Evolutionary conservation across 53 echinoderm and acorn worm species (phyloP).

Genomic region (Hippasteria phrygiana): DNA sequence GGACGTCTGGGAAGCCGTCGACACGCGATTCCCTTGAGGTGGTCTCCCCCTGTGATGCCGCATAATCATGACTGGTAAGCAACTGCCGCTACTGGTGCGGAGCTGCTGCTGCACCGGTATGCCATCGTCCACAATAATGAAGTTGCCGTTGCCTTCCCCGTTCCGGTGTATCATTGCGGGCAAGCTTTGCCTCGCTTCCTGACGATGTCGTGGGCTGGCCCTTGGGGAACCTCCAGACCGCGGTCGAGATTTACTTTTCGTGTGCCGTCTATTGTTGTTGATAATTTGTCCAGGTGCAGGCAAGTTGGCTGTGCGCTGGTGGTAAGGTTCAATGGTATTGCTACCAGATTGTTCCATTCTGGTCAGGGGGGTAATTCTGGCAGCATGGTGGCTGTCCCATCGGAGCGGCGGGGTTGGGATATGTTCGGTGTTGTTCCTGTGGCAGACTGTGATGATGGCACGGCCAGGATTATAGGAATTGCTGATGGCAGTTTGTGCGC

Average conservation of each 20-base stretch:
- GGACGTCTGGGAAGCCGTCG: conserved; percentile 71
- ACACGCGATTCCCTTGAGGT: conserved; percentile 59
- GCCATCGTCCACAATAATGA: conserved; percentile 42
- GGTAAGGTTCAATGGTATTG: not conserved
- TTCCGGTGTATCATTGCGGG: conserved; percentile 18
- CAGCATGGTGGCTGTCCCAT: conserved; percentile 88
- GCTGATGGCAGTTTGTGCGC: conserved; percentile 39
- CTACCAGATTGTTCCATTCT: conserved; percentile 60
- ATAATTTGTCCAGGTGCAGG: conserved; percentile 30
- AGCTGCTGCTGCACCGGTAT: conserved; percentile 21
- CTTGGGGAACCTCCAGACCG: conserved; percentile 45
- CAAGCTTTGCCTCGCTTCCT: conserved; percentile 31
- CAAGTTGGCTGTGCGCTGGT: conserved; percentile 21
- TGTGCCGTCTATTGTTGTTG: conserved; percentile 38
- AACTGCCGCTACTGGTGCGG: conserved; percentile 38
- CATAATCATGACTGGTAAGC: conserved; percentile 62
- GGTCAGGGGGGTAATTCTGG: conserved; percentile 44
- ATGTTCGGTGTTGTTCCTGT: conserved; percentile 60
- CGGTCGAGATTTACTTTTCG: conserved; percentile 56
- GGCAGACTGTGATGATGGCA: conserved; percentile 65
- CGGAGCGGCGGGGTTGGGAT: conserved; percentile 80
- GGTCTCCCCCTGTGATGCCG: conserved; percentile 44
- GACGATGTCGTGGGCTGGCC: conserved; percentile 33
- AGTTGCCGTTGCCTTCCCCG: conserved; percentile 34
- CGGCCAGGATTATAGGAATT: conserved; percentile 68